These are phyloP conservation scores for Drosophila elegans DNA, from an alignment of 1,140 invertebrate species.

Conservation along the genomic window DNA sequence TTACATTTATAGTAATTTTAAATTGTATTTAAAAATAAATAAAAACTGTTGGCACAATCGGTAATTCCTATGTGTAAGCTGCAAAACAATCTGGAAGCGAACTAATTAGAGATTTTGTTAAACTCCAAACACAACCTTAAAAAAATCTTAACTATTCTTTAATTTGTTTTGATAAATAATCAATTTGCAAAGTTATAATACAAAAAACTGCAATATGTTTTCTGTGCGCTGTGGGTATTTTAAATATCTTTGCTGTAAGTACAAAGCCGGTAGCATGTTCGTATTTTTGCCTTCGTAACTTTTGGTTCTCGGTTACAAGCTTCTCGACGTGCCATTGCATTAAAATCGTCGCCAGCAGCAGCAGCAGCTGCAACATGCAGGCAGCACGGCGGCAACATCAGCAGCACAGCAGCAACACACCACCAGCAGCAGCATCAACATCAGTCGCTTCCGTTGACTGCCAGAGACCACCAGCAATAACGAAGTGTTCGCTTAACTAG, in stretches of 20 bases:
- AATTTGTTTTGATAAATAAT: no score
- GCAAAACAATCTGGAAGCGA: no score
- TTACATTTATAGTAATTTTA: no score
- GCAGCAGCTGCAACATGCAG: constrained; percentile 23
- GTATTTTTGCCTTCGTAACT: constrained; percentile 9
- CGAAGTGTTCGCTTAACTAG: constrained; percentile 44
- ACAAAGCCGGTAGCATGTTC: constrained; percentile 22
- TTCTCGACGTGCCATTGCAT: constrained; percentile 49
- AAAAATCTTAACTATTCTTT: no score
- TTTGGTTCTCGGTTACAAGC: background rate
- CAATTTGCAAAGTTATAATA: no score
- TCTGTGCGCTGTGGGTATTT: background rate
- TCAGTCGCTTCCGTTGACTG: constrained; percentile 69
- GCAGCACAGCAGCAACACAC: constrained; percentile 33
- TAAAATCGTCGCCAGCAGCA: constrained; percentile 39
- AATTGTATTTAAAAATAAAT: background rate
- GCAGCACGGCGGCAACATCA: constrained; percentile 19
- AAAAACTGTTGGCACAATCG: no score
- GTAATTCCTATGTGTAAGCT: no score
- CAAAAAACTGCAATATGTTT: background rate
- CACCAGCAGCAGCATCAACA: constrained; percentile 45
- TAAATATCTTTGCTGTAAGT: constrained; percentile 1
- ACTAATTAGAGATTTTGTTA: no score
- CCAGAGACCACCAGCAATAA: constrained; percentile 33
- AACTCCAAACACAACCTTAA: no score